Evolutionary conservation across 2,113 vertebrate species (phyloP).

Genomic region (Tursiops truncatus): DNA sequence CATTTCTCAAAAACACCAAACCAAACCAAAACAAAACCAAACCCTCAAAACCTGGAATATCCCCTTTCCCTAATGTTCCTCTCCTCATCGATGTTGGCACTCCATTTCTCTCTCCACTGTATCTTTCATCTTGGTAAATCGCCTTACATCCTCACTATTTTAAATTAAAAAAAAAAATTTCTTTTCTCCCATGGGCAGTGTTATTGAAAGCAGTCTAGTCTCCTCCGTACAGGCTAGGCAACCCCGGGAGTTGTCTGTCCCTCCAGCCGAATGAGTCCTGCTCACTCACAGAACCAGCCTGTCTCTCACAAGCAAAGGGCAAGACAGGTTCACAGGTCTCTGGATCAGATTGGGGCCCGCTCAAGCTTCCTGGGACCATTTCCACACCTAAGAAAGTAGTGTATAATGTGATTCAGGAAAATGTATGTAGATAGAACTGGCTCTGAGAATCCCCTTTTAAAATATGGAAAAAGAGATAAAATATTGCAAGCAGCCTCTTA

Average conservation of each 20-base stretch:
- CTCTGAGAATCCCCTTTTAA: background rate
- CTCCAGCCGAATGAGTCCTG: background rate
- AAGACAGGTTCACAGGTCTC: background rate
- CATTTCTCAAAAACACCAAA: slow-evolving; percentile 39
- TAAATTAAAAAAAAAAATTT: background rate
- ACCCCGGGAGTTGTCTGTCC: rapidly evolving
- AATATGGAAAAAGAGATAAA: slow-evolving; percentile 22
- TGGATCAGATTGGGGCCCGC: background rate
- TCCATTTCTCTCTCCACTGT: background rate
- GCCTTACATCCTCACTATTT: background rate
- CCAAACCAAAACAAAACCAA: background rate
- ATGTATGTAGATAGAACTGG: background rate
- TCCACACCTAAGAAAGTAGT: background rate
- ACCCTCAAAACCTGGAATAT: background rate
- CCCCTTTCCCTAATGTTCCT: background rate
- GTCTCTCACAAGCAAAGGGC: background rate
- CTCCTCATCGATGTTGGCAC: background rate
- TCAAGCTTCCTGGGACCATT: background rate
- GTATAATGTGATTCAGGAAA: background rate
- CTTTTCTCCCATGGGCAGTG: background rate
- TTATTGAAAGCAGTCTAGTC: background rate
- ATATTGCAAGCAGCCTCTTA: background rate
- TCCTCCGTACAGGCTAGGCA: background rate
- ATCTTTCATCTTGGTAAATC: background rate
- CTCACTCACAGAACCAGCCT: background rate